These are phyloP conservation scores for Ophion costatus DNA, from an alignment of 2,888 invertebrate species.

Conservation along the genomic window DNA sequence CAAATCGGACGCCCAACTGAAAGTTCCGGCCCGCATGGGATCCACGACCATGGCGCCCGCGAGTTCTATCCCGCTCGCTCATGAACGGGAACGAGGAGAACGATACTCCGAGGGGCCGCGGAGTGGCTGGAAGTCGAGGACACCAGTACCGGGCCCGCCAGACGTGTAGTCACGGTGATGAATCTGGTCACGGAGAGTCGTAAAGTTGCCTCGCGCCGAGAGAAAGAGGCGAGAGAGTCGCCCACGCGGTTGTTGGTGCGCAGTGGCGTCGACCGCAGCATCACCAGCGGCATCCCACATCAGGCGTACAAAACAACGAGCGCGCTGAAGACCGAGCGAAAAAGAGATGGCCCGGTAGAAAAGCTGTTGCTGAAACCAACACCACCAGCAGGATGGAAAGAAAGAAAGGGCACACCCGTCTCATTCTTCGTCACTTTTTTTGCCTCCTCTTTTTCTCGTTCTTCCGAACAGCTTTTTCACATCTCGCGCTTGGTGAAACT, in stretches of 20 bases:
- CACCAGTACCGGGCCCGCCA: constrained; percentile 49
- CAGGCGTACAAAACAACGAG: constrained; percentile 17
- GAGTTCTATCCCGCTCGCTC: background rate
- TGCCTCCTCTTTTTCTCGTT: background rate
- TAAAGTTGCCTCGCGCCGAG: constrained; percentile 69
- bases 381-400: constrained; percentile 40
- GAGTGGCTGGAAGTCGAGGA: constrained; percentile 40
- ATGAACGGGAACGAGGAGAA: constrained; percentile 57
- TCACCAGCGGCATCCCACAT: constrained; percentile 57
- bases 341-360: constrained; percentile 49
- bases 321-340: constrained; percentile 52
- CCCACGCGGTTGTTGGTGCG: constrained; percentile 72
- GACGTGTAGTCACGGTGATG: constrained; percentile 74
- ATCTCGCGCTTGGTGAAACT: constrained; percentile 46
- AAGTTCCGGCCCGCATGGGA: too few species aligned
- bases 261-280: constrained; percentile 61
- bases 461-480: constrained; percentile 45
- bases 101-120: constrained; percentile 61
- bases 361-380: constrained; percentile 36
- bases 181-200: constrained; percentile 81
- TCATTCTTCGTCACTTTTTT: constrained; percentile 19
- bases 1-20: too few species aligned
- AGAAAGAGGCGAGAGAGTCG: constrained; percentile 65
- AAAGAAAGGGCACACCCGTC: constrained; percentile 51
- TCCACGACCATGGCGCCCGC: too few species aligned